Evolutionary conservation across 2,113 vertebrate species (phyloP).

Genomic region (Pithys albifrons): DNA sequence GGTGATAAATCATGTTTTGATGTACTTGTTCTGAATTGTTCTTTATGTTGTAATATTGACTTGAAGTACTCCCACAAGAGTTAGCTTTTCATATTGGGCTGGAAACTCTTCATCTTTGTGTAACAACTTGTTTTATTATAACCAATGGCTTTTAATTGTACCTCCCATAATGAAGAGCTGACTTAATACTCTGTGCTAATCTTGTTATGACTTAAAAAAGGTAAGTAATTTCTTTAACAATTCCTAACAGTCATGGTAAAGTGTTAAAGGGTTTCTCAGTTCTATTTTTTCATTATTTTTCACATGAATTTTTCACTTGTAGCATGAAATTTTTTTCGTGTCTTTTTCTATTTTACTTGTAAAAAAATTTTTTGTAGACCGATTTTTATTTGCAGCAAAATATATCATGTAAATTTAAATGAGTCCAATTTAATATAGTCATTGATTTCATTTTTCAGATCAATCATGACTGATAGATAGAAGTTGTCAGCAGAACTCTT

Average conservation of each 20-base stretch:
- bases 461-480: slow-evolving; percentile 38
- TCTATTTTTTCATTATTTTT: slow-evolving; percentile 54
- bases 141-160: slow-evolving; percentile 78
- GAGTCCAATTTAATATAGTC: slow-evolving; percentile 18
- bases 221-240: slow-evolving; percentile 82
- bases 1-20: slow-evolving; percentile 60
- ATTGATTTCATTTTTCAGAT: slow-evolving; percentile 53
- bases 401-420: slow-evolving; percentile 40
- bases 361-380: slow-evolving; percentile 9
- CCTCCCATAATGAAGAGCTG: slow-evolving; percentile 82
- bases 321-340: slow-evolving; percentile 57
- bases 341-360: slow-evolving; percentile 63
- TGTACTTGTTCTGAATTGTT: slow-evolving; percentile 62
- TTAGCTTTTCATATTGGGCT: slow-evolving; percentile 81
- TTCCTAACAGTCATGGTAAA: slow-evolving; percentile 72
- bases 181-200: slow-evolving; percentile 81
- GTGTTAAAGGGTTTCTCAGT: slow-evolving; percentile 54
- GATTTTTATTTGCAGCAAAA: slow-evolving; percentile 63
- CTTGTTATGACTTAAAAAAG: slow-evolving; percentile 80
- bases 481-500: slow-evolving; percentile 41
- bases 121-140: slow-evolving; percentile 76
- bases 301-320: slow-evolving; percentile 59
- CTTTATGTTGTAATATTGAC: slow-evolving; percentile 66
- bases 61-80: slow-evolving; percentile 71
- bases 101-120: slow-evolving; percentile 73